Percentiles rank a stretch among this genome's conserved stretches.
Evolutionary conservation across 2,797 vertebrate genomes (phyloP).

Genomic region (Ataeniobius toweri): DNA sequence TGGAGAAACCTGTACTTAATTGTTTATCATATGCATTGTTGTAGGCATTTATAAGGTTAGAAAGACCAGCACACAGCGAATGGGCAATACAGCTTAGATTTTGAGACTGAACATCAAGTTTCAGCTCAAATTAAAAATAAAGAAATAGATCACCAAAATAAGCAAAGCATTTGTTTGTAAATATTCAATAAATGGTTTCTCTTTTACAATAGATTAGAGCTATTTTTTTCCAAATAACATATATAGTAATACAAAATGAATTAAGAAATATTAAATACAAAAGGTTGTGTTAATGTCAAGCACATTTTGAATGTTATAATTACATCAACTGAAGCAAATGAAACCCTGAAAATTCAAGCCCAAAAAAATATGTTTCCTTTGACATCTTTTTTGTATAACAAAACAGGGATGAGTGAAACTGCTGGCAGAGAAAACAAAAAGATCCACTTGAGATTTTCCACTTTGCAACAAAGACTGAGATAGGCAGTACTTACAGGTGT

Average conservation of each 20-base stretch:
- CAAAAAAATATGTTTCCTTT: constrained; percentile 1
- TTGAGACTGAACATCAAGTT: not conserved
- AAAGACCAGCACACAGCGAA: not conserved
- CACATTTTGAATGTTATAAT: not conserved
- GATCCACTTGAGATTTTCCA: constrained; percentile 35
- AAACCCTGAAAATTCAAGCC: not conserved
- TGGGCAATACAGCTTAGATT: not conserved
- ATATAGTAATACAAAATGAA: not conserved
- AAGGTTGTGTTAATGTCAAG: not conserved
- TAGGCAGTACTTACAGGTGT: constrained; percentile 31
- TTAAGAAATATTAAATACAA: not conserved
- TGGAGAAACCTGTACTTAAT: not conserved
- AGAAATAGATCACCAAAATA: not conserved
- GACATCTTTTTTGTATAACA: not conserved
- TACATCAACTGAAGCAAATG: not conserved
- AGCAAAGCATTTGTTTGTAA: not conserved
- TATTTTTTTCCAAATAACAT: not conserved
- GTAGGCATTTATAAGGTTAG: not conserved
- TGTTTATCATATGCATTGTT: not conserved
- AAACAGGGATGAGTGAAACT: not conserved
- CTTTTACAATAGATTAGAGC: not conserved
- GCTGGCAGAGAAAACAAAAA: constrained; percentile 21
- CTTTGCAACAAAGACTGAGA: constrained; percentile 19
- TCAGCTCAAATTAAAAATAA: not conserved
- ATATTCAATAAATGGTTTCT: not conserved